Evolutionary conservation across 2,888 invertebrate genomes (phyloP), one percentile per base, ranked within the genome.

Genomic region (Rambutsinella grinnellia): DNA sequence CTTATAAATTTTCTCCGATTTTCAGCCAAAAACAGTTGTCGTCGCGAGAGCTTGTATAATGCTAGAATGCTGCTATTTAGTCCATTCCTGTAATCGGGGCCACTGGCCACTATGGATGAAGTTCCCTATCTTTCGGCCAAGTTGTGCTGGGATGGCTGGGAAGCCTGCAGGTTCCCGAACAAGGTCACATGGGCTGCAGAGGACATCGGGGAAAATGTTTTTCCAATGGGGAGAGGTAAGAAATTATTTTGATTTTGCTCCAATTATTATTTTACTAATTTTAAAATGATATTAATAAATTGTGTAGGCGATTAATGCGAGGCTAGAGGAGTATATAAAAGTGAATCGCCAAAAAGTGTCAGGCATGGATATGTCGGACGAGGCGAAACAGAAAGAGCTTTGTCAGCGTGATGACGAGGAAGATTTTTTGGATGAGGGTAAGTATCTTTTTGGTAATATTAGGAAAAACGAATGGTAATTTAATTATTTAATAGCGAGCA

Each of bases 71-170:
- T 94, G 97, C 0, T 93, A 97, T 86, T 94, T 99, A 84, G 98
- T 99, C 1, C 97, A 99, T 86, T 92, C 95, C 82, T 99, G 99
- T 87, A 99, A 99, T 87, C 95, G 95, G 86, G 98, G 98, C 0
- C 96, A 97, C 84, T 99, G 99, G 99, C 99, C 99, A 0, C 91
- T 93, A 68, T 99, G 99, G 98, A 94, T 98, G 91, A 96, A 96
- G 87, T 91, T 95, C 79, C 91, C 93, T 6, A 90, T 93, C 85
- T 93, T 92, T 85, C 89, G 93, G 56, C 91, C 92, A 0, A 92
- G 92, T 1, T 92, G 92, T 44, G 91, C 93, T 26, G 83, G 83
- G 13, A 69, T 81, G 60, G 74, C 80, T 36, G 69, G 81, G 44
- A 84, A 84, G 67, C 78, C 82, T 15, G 68, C 76, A 1, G 81